Percentiles rank a stretch among this genome's conserved stretches.
phyloP scores from a whole-genome alignment of 2,113 vertebrate genomes.

The Oryzias javanicus region DNA sequence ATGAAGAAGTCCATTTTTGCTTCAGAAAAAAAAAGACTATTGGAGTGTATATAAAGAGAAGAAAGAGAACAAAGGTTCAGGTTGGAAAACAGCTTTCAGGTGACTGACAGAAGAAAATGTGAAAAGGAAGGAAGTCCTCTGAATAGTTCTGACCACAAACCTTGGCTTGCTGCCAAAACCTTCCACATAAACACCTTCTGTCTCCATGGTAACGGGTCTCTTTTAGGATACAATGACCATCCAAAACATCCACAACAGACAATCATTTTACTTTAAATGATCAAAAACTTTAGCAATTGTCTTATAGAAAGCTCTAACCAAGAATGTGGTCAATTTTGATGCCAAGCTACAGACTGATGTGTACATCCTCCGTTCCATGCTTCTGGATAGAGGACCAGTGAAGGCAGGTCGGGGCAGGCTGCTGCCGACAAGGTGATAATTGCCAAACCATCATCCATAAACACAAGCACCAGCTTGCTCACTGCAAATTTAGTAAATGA shows the following conservation, averaged over 20 bases:
- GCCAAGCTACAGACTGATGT: neutral
- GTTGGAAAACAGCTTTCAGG: neutral
- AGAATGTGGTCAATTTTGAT: neutral
- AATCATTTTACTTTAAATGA: neutral
- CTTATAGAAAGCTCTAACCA: neutral
- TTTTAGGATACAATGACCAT: neutral
- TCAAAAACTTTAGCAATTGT: neutral
- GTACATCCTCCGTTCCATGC: constrained; percentile 8
- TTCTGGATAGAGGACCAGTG: constrained; percentile 35
- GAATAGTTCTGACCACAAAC: neutral
- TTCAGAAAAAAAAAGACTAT: constrained; percentile 2
- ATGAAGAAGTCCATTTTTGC: constrained; percentile 18
- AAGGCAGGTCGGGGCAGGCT: constrained; percentile 87
- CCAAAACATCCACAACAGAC: neutral
- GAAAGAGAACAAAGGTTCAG: neutral
- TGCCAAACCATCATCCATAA: constrained; percentile 88
- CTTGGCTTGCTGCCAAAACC: no score
- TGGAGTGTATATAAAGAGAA: neutral
- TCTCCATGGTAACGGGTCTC: no score
- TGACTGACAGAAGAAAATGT: constrained; percentile 3
- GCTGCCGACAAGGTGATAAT: constrained; percentile 87
- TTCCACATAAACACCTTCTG: no score
- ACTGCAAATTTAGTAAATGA: constrained; percentile 89
- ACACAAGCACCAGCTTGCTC: constrained; percentile 87
- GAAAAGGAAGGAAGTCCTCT: neutral